phyloP scores from a whole-genome alignment of 2,797 vertebrate species.

The Alcedo atthis region DNA sequence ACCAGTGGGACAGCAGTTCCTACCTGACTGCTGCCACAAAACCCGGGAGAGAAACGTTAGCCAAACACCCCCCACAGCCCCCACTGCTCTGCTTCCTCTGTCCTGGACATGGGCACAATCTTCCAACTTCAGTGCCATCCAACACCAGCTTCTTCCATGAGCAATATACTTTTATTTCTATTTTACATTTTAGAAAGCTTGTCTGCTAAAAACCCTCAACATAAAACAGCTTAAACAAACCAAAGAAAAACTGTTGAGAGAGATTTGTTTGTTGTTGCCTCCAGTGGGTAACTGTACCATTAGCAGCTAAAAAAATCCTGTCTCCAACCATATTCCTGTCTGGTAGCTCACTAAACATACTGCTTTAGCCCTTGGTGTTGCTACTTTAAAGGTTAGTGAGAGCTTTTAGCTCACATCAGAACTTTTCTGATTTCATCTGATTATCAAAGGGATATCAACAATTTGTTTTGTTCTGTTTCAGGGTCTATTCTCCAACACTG shows the following conservation, averaged over 20 bases:
- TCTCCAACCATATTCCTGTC: background rate
- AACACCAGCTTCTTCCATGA: background rate
- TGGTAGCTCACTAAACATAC: background rate
- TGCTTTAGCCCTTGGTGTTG: background rate
- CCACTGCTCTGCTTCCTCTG: background rate
- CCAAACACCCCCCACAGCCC: background rate
- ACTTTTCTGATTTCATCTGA: background rate
- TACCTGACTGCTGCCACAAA: background rate
- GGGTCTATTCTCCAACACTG: background rate
- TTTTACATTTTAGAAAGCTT: background rate
- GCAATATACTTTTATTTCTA: background rate
- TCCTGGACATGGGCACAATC: background rate
- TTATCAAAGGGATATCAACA: background rate
- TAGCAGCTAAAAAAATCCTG: background rate
- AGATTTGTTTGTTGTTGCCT: background rate
- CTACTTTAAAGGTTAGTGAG: background rate
- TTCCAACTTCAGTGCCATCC: background rate
- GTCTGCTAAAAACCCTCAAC: background rate
- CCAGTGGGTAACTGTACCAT: background rate
- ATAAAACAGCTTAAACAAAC: background rate
- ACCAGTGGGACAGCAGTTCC: background rate
- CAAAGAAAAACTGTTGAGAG: background rate
- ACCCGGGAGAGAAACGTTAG: background rate
- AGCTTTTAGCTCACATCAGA: background rate
- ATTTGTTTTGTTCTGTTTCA: background rate